A percentile compares a stretch with the other conserved stretches of the same genome.
Evolutionary conservation across 1,140 invertebrate species (phyloP).

Genomic region (Drosophila virilis): DNA sequence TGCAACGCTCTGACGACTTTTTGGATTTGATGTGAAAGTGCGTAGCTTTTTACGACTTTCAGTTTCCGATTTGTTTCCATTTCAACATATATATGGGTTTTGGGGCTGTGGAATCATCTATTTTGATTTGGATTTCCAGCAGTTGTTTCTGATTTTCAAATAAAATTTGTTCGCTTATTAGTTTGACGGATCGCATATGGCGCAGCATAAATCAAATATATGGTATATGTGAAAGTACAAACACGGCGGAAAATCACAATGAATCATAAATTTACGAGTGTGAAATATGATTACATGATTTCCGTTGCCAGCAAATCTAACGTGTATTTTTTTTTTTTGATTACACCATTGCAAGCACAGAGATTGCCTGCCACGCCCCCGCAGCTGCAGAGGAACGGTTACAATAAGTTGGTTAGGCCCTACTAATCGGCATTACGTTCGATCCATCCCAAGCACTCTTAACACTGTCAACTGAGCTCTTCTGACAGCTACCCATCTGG

Average conservation of each 20-base stretch:
- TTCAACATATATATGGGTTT: not conserved
- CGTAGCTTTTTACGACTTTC: constrained; percentile 67
- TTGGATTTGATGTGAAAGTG: constrained; percentile 64
- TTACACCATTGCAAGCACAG: constrained; percentile 18
- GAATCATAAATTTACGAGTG: constrained; percentile 50
- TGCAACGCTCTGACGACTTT: constrained; percentile 77
- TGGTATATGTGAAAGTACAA: not conserved
- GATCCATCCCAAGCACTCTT: constrained; percentile 57
- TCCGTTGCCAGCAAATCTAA: constrained; percentile 15
- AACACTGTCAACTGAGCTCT: not conserved
- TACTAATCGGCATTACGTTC: constrained; percentile 74
- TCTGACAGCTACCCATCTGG: constrained; percentile 1
- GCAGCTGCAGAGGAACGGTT: not conserved
- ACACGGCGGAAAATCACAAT: constrained; percentile 52
- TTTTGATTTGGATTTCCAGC: constrained; percentile 32
- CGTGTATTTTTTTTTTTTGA: constrained; percentile 27
- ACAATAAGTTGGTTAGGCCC: constrained; percentile 54
- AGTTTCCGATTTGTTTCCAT: constrained; percentile 32
- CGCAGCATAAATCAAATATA: constrained; percentile 11
- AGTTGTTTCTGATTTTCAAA: constrained; percentile 38
- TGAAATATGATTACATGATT: constrained; percentile 8
- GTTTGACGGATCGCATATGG: constrained; percentile 48
- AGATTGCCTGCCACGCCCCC: constrained; percentile 12
- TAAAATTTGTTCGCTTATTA: constrained; percentile 41
- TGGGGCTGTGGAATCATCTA: constrained; percentile 13